Evolutionary conservation across 1,140 invertebrate species (phyloP), one percentile per base, ranked within the genome.

Genomic region (Ceratoteleas bidentatus): DNA sequence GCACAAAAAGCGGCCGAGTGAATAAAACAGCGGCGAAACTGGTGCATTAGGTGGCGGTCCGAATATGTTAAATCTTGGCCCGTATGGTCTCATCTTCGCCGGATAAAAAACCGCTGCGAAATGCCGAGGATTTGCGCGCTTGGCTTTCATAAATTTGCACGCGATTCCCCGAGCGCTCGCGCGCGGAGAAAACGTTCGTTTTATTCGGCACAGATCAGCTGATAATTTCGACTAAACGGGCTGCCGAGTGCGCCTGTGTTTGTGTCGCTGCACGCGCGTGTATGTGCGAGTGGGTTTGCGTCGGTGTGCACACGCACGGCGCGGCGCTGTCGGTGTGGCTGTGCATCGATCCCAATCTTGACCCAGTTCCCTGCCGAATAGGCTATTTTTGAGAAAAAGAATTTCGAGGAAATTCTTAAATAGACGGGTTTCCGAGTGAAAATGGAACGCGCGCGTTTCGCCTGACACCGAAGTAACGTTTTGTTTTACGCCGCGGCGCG

Each of bases 1-100:
- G 24, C 60, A 57, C 78, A 61, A 75, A 66, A 75, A 66, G 69
- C 38, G 66, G 68, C 60, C 61, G 36, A 61, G 33, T 86, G 78
- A 84, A 88, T 87, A 86, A 87, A 86, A 84, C 61, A 74, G 54
- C 65, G 68, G 72, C 79, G 83, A 85, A 87, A 86, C 72, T 78
- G 56, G 52, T 52, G 57, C 58, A 86, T 86, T 88, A 87, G 82
- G 68, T 56, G 74, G 68, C 33, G 65, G 69, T 65, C 52, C 72
- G 74, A 86, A 86, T 85, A 82, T 82, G 78, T 80, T 83, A 85
- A 68, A 73, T 58, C 65, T 57, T 64, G 56, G 49, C 74, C 74
- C 74, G 58, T 65, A 78, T 70, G 65, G 56, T 78, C 16, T 64
- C 65, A 70, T 70, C 65, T 76, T 54, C 54, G 74, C 74, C 13